Conservation (phyloP, 1,140 invertebrate species). For the Solenopsis fugax region DNA sequence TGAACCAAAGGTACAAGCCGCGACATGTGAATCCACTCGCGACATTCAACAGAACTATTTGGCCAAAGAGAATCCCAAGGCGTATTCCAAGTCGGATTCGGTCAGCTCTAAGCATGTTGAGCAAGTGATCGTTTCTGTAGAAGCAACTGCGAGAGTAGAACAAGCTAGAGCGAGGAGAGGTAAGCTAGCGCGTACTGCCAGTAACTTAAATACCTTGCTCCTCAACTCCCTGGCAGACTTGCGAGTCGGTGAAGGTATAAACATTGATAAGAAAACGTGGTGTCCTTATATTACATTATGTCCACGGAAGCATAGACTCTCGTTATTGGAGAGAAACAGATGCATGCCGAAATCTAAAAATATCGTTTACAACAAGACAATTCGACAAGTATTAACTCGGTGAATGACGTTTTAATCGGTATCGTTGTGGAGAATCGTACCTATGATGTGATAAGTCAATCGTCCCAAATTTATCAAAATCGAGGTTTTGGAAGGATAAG, state of each 20-base stretch:
- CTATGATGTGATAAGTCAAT: background rate
- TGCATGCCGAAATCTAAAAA: background rate
- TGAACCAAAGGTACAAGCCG: background rate
- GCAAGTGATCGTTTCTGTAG: conserved; percentile 41
- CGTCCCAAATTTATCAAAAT: conserved; percentile 44
- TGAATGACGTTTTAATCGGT: background rate
- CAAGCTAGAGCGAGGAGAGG: conserved; percentile 83
- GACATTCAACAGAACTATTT: background rate
- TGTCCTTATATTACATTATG: background rate
- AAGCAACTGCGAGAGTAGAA: conserved; percentile 68
- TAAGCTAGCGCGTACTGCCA: conserved; percentile 82
- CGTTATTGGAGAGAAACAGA: background rate
- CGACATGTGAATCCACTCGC: background rate
- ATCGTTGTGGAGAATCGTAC: background rate
- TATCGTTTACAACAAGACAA: background rate
- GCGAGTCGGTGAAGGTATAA: conserved; percentile 56
- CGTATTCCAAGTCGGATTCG: conserved; percentile 33
- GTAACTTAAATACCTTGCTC: conserved; percentile 55
- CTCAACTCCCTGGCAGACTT: conserved; percentile 75
- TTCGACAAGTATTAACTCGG: background rate
- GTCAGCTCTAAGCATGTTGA: conserved; percentile 22
- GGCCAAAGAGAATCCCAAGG: background rate
- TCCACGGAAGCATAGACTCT: background rate
- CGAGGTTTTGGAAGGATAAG: conserved; percentile 49
- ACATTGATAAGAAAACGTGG: background rate